phyloP scores from a whole-genome alignment of 2,888 invertebrate species.

The Lacanobia wlatinum region DNA sequence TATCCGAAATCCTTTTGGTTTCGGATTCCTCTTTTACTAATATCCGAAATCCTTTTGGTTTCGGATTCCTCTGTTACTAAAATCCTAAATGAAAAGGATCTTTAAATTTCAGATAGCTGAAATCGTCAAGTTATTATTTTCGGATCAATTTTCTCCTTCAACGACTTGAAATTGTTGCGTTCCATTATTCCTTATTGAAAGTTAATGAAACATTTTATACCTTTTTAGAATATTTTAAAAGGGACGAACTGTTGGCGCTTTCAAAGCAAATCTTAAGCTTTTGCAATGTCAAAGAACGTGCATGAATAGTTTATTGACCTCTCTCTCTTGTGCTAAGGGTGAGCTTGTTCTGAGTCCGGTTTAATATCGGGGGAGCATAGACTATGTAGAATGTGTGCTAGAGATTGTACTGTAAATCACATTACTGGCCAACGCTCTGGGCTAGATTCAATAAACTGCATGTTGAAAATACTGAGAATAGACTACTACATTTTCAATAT shows the following conservation, averaged over 20 bases:
- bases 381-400: constrained; percentile 3
- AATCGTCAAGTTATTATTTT: not conserved
- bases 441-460: not conserved
- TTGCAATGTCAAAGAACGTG: constrained; percentile 52
- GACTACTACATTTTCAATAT: not conserved
- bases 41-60: too few species aligned
- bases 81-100: not conserved
- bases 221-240: constrained; percentile 13
- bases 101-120: too few species aligned
- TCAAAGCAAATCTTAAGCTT: constrained; percentile 8
- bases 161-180: not conserved
- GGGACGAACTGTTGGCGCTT: not conserved
- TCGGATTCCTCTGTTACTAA: not conserved
- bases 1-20: too few species aligned
- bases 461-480: not conserved
- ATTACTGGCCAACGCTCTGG: constrained; percentile 14
- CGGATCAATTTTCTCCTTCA: not conserved
- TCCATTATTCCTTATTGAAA: not conserved
- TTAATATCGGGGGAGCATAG: constrained; percentile 11
- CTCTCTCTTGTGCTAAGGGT: constrained; percentile 14
- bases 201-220: constrained; percentile 2
- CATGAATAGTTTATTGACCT: constrained; percentile 56
- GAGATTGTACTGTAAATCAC: constrained; percentile 20
- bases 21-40: too few species aligned
- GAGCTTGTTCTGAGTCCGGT: constrained; percentile 10